Conservation (phyloP, 2,797 vertebrate genomes). For the Myotis myotis region DNA sequence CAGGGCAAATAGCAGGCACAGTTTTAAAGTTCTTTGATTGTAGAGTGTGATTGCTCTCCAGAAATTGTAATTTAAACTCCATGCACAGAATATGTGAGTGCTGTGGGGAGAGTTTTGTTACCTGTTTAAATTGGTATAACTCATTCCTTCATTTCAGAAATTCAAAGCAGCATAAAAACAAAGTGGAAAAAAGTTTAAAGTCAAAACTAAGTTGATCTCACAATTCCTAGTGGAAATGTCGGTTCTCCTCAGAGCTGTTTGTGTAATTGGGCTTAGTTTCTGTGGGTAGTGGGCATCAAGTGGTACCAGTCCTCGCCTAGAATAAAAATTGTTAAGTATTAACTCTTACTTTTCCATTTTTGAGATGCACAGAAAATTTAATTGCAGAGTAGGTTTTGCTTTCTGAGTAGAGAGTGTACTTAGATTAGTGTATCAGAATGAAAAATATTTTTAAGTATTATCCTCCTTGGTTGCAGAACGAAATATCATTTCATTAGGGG, state of each 20-base stretch:
- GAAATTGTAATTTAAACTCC: not conserved
- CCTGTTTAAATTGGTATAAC: not conserved
- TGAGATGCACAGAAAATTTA: conserved; percentile 22
- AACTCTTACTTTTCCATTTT: conserved; percentile 45
- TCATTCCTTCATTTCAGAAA: conserved; percentile 13
- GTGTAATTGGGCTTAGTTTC: conserved; percentile 37
- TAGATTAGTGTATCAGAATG: conserved; percentile 15
- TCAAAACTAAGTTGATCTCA: not conserved
- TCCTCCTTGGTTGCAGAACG: conserved; percentile 25
- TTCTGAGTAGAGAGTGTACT: not conserved
- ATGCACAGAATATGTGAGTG: not conserved
- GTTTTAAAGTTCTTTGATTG: conserved; percentile 35
- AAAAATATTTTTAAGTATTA: not conserved
- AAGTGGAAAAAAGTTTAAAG: not conserved
- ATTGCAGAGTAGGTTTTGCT: conserved; percentile 28
- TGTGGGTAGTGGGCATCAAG: conserved; percentile 54
- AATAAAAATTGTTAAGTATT: conserved; percentile 6
- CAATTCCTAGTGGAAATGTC: not conserved
- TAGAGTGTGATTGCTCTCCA: not conserved
- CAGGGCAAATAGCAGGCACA: not conserved
- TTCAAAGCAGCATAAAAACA: conserved; percentile 24
- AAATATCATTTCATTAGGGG: not conserved
- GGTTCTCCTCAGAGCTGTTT: conserved; percentile 54
- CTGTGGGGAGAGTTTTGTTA: not conserved
- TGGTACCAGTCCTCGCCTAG: conserved; percentile 32